Evolutionary conservation across 2,113 vertebrate genomes (phyloP).

Genomic region (Sander vitreus): DNA sequence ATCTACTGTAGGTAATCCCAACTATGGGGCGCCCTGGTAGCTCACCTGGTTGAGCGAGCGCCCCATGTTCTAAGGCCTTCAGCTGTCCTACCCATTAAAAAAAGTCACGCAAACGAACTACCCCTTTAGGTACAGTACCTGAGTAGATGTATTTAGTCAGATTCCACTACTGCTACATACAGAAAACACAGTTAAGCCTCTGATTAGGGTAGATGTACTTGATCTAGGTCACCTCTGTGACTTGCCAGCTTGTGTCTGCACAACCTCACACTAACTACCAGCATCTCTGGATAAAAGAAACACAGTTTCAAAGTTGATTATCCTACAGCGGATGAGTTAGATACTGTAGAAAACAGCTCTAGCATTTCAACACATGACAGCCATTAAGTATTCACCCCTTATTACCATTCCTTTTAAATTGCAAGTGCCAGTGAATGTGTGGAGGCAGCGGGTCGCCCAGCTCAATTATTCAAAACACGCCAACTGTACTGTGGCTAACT

Average conservation of each 20-base stretch:
- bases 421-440: constrained; percentile 56
- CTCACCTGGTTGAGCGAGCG: too few species aligned
- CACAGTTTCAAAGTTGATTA: constrained; percentile 42
- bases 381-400: constrained; percentile 73
- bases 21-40: too few species aligned
- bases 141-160: background rate
- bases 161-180: background rate
- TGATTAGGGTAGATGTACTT: constrained; percentile 8
- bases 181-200: background rate
- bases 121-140: background rate
- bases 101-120: too few species aligned
- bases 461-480: constrained; percentile 73
- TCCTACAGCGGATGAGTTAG: constrained; percentile 26
- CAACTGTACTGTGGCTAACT: constrained; percentile 67
- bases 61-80: too few species aligned
- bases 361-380: constrained; percentile 64
- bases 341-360: constrained; percentile 53
- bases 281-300: constrained; percentile 30
- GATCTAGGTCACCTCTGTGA: constrained; percentile 1
- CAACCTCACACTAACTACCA: constrained; percentile 5
- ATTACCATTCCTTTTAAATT: constrained; percentile 74
- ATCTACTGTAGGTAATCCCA: too few species aligned
- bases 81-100: too few species aligned
- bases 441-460: constrained; percentile 61
- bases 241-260: background rate